These are phyloP conservation scores for Lerista edwardsae DNA, from an alignment of 2,797 vertebrate species.

Conservation along the genomic window DNA sequence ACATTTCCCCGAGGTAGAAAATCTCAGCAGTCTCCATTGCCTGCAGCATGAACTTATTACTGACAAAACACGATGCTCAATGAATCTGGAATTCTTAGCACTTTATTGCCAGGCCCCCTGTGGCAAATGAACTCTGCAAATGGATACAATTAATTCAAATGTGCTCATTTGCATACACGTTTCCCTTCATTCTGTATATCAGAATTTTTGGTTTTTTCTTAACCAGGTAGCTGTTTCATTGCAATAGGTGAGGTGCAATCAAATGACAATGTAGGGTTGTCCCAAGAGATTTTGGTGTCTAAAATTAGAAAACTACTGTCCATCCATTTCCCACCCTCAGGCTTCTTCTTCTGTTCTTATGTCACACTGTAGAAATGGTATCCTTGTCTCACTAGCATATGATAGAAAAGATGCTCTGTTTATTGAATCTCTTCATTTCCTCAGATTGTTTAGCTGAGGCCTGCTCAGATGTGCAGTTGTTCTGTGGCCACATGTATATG, in stretches of 20 bases:
- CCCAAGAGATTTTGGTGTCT: no score
- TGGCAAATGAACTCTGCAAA: constrained; percentile 14
- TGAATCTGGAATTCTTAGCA: not conserved
- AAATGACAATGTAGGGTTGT: no score
- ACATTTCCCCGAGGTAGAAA: constrained; percentile 40
- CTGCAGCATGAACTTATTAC: not conserved
- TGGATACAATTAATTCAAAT: constrained; percentile 14
- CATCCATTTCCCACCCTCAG: no score
- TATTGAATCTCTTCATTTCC: no score
- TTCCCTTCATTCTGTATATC: not conserved
- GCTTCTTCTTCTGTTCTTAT: no score
- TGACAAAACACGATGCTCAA: not conserved
- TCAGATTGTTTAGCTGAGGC: no score
- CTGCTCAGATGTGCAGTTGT: no score
- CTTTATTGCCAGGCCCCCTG: not conserved
- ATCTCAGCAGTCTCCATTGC: not conserved
- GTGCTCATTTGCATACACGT: constrained; percentile 14
- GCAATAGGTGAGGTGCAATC: not conserved
- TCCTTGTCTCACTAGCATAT: no score
- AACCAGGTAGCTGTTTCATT: not conserved
- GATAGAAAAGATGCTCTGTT: no score
- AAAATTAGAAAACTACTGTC: not conserved
- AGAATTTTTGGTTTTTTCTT: not conserved
- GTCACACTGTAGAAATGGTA: no score
- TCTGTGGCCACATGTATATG: no score